Conservation (phyloP, 2,113 vertebrate species). For the Entosphenus tridentatus region DNA sequence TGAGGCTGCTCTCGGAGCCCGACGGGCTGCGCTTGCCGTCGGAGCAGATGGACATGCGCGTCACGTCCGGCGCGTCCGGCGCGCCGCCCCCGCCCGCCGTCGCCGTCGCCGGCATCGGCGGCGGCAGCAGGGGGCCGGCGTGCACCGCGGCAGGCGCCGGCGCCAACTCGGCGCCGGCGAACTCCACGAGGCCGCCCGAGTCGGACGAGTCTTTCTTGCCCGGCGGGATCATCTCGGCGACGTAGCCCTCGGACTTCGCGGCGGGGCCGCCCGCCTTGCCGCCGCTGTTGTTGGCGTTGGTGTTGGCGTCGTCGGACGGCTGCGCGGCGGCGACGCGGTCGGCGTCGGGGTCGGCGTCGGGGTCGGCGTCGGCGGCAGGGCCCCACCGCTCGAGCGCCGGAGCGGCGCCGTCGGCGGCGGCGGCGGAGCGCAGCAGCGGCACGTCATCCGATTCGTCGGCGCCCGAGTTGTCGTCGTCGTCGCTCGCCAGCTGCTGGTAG, state of each 20-base stretch:
- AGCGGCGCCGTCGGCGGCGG: background rate
- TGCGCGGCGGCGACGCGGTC: slow-evolving; percentile 14
- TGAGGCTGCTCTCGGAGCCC: slow-evolving; percentile 54
- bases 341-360: no score
- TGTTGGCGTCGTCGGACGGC: slow-evolving; percentile 70
- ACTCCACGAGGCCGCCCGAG: slow-evolving; percentile 45
- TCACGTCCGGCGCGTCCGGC: slow-evolving; percentile 36
- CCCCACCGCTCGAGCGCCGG: no score
- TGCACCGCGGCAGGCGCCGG: slow-evolving; percentile 37
- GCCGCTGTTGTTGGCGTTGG: slow-evolving; percentile 53
- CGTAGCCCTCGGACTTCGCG: background rate
- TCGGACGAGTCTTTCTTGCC: slow-evolving; percentile 82
- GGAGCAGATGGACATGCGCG: slow-evolving; percentile 93
- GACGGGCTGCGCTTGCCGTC: slow-evolving; percentile 34
- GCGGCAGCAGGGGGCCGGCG: slow-evolving; percentile 25
- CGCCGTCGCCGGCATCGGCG: no score
- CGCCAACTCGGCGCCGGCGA: slow-evolving; percentile 32
- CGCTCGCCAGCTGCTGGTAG: slow-evolving; percentile 64
- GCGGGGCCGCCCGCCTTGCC: slow-evolving; percentile 49
- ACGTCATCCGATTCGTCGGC: slow-evolving; percentile 62
- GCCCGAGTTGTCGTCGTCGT: slow-evolving; percentile 73
- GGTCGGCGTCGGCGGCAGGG: no score
- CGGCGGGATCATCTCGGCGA: slow-evolving; percentile 20
- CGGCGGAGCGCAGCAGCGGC: slow-evolving; percentile 34
- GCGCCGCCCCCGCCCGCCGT: slow-evolving; percentile 33